Evolutionary conservation across 1,140 invertebrate species (phyloP).

Genomic region (Nephila pilipes): DNA sequence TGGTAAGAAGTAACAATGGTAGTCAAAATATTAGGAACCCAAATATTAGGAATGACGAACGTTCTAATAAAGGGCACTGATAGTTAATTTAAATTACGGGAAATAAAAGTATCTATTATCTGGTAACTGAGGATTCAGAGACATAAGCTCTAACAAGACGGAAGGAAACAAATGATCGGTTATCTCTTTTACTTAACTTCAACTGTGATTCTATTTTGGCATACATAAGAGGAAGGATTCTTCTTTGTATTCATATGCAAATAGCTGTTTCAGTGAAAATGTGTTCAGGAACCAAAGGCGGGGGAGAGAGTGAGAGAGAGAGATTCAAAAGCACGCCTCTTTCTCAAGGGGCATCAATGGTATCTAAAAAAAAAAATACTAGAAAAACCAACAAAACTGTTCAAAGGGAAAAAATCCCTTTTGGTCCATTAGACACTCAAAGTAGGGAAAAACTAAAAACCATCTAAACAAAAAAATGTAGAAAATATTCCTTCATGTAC

Average conservation of each 20-base stretch:
- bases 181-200: not conserved
- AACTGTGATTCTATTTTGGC: not conserved
- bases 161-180: not conserved
- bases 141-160: too few relatives aligned
- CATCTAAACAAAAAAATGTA: not conserved
- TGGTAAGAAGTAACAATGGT: too few relatives aligned
- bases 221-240: not conserved
- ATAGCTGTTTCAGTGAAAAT: not conserved
- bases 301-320: not conserved
- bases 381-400: not conserved
- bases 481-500: not conserved
- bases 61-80: too few relatives aligned
- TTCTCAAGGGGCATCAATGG: not conserved
- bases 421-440: not conserved
- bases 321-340: not conserved
- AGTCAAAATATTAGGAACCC: too few relatives aligned
- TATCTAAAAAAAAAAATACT: not conserved
- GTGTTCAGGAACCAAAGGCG: not conserved
- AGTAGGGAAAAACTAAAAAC: not conserved
- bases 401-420: not conserved
- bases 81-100: too few relatives aligned
- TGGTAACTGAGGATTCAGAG: too few relatives aligned
- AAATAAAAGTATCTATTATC: too few relatives aligned
- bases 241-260: not conserved
- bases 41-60: too few relatives aligned